Evolutionary conservation across 2,797 vertebrate species (phyloP).

Genomic region (Smutsia temminckii): DNA sequence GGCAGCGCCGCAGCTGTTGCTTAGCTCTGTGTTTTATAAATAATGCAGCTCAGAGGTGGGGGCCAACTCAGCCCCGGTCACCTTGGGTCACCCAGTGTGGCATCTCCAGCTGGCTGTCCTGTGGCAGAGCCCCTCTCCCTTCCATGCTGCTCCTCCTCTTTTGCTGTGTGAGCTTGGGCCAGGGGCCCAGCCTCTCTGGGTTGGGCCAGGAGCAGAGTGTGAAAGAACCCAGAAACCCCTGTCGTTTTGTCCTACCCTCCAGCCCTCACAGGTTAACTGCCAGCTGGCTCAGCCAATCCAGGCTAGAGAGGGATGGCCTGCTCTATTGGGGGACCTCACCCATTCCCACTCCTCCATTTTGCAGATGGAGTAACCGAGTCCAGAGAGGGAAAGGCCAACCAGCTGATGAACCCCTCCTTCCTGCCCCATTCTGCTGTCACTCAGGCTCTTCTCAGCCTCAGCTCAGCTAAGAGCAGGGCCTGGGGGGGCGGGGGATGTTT

Average conservation of each 20-base stretch:
- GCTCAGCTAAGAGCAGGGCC: constrained; percentile 77
- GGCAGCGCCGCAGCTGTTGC: constrained; percentile 80
- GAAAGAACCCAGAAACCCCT: constrained; percentile 34
- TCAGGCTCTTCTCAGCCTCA: constrained; percentile 75
- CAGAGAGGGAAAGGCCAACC: constrained; percentile 60
- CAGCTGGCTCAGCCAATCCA: constrained; percentile 45
- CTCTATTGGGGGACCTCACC: not conserved
- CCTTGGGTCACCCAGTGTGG: constrained; percentile 65
- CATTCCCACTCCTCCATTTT: constrained; percentile 72
- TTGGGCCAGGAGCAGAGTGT: not conserved
- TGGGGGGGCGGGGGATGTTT: constrained; percentile 66
- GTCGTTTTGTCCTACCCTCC: constrained; percentile 33
- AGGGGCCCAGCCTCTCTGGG: constrained; percentile 50
- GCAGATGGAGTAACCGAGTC: constrained; percentile 78
- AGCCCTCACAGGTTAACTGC: constrained; percentile 26
- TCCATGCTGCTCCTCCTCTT: not conserved
- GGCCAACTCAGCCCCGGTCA: constrained; percentile 57
- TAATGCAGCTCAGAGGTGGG: constrained; percentile 79
- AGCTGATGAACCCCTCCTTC: constrained; percentile 67
- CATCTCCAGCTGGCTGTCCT: constrained; percentile 46
- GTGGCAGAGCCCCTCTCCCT: constrained; percentile 3
- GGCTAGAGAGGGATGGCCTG: not conserved
- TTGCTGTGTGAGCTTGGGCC: constrained; percentile 54
- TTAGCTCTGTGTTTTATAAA: constrained; percentile 81
- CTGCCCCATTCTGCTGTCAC: constrained; percentile 72